Percentiles rank a stretch among this genome's conserved stretches.
Conservation (phyloP, 1,140 invertebrate species). For the Drosophila pseudoananassae region DNA sequence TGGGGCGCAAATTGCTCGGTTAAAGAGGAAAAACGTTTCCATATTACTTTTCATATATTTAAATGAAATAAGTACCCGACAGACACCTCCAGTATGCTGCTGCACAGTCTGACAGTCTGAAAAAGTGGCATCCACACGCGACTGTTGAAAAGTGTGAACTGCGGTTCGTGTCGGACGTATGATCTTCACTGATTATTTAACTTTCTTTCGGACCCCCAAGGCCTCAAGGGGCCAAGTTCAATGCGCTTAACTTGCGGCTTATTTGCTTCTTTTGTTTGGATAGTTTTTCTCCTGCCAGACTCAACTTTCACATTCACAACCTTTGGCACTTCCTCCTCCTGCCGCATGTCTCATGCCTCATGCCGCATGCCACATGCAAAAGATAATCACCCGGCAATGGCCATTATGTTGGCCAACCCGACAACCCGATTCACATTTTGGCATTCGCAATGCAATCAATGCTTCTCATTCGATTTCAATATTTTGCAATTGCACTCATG, state of each 20-base stretch:
- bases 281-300: slow-evolving; percentile 26
- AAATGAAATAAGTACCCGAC: slow-evolving; percentile 51
- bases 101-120: slow-evolving; percentile 1
- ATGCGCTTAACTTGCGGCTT: slow-evolving; percentile 65
- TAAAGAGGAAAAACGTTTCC: slow-evolving; percentile 50
- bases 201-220: slow-evolving; percentile 65
- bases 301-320: slow-evolving; percentile 77
- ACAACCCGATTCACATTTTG: slow-evolving; percentile 18
- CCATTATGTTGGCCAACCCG: slow-evolving; percentile 29
- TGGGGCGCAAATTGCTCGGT: slow-evolving; percentile 38
- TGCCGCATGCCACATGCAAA: background rate
- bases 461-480: slow-evolving; percentile 41
- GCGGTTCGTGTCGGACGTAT: slow-evolving; percentile 21
- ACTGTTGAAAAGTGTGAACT: slow-evolving; percentile 5
- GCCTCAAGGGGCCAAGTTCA: slow-evolving; percentile 62
- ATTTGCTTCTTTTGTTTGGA: slow-evolving; percentile 23
- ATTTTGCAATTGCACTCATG: slow-evolving; percentile 38
- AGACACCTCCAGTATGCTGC: background rate
- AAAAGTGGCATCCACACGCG: slow-evolving; percentile 44
- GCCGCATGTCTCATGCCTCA: background rate
- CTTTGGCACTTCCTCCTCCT: slow-evolving; percentile 66
- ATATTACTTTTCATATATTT: slow-evolving; percentile 65
- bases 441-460: slow-evolving; percentile 50
- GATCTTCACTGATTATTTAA: slow-evolving; percentile 65
- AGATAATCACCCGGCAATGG: slow-evolving; percentile 6